phyloP scores from a whole-genome alignment of 2,888 invertebrate genomes.

The Alcis repandata region DNA sequence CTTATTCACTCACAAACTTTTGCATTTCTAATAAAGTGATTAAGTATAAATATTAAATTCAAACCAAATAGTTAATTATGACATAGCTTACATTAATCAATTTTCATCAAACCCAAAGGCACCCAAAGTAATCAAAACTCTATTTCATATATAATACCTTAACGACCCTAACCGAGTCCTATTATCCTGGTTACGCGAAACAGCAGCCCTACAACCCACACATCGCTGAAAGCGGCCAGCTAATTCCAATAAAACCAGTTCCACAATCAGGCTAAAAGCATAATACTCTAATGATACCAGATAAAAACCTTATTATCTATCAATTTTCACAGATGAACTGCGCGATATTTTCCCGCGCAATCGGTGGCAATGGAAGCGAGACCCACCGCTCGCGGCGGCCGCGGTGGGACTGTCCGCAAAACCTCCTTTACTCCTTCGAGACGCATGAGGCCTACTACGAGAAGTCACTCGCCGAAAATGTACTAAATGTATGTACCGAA shows the following conservation, averaged over 20 bases:
- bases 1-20: no score
- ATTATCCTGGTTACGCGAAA: no score
- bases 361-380: constrained; percentile 41
- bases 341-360: constrained; percentile 40
- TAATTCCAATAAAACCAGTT: background rate
- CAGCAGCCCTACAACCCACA: background rate
- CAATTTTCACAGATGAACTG: background rate
- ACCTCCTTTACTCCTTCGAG: background rate
- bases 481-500: no score
- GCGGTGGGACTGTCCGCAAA: constrained; percentile 74
- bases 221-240: background rate
- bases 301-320: constrained; percentile 1
- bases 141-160: no score
- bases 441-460: constrained; percentile 6
- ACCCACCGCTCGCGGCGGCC: constrained; percentile 80
- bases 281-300: background rate
- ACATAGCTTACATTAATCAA: no score
- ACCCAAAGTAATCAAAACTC: no score
- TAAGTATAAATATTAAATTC: no score
- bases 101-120: no score
- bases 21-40: no score
- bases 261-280: background rate
- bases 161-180: no score
- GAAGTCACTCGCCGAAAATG: background rate
- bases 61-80: no score